Base-by-base conservation (phyloP, 1,140 invertebrate genomes). In the Pachyrhynchus sulphureomaculatus region DNA sequence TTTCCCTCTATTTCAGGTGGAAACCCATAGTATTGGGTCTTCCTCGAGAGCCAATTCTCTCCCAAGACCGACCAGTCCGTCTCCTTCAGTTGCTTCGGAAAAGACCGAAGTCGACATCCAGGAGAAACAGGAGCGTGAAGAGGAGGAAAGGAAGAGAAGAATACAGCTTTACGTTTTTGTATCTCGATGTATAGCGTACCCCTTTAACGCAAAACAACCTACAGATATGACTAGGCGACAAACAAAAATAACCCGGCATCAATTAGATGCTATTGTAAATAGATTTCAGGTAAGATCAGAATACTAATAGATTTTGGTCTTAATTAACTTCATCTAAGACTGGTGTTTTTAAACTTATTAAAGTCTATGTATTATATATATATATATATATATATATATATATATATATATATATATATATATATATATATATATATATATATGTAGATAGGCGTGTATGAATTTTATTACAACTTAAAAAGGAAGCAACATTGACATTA, bases 161-260 rank as follows among this genome's bases (percentile, higher is more conserved):
- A 87, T 99, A 36, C 97, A 99, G 76, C 79, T 99, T 18, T 99
- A 99, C 78, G 96, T 99, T 53, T 99, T 99, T 79, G 93, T 99
- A 67, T 95, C 95, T 65, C 84, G 97, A 76, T 98, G 96, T 79
- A 89, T 99, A 73, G 94, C 97, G 2, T 99, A 99, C 83, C 96
- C 96, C 5, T 99, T 99, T 80, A 99, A 99, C 80, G 95, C 95
- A 4, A 99, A 99, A 80, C 96, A 99, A 78, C 95, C 96, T 0
- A 97, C 93, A 15, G 96, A 99, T 77, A 95, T 99, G 94, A 95
- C 91, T 12, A 83, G 89, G 72, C 80, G 94, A 52, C 91, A 94
- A 72, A 88, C 88, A 45, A 99, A 99, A 84, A 90, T 99, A 48
- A 96, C 91, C 23, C 94, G 96, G 77, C 91, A 96, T 76, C 96